Conservation (phyloP, 2,113 vertebrate species). For the Zosterops japonicus region DNA sequence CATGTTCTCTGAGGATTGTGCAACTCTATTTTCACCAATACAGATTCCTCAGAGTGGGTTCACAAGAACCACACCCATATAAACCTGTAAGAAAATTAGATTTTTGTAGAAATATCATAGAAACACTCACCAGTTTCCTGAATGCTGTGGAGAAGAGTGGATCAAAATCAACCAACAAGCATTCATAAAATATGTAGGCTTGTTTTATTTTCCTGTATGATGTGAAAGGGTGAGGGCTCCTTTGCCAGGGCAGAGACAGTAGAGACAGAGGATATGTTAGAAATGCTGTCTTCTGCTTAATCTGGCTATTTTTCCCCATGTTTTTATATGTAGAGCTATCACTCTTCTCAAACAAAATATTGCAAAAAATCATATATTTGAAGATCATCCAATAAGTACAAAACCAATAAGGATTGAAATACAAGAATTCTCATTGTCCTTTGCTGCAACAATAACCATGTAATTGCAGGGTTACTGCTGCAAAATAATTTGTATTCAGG, state of each 20-base stretch:
- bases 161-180: not conserved
- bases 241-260: not conserved
- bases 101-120: not conserved
- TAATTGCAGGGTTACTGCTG: not conserved
- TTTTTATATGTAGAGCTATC: not conserved
- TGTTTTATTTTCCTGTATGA: not conserved
- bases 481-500: constrained; percentile 6
- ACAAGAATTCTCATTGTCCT: not conserved
- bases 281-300: not conserved
- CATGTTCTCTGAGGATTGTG: not conserved
- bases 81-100: not conserved
- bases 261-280: not conserved
- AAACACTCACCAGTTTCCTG: not conserved
- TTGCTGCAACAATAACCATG: not conserved
- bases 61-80: not conserved
- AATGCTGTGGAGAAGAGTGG: not conserved
- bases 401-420: not conserved
- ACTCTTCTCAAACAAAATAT: not conserved
- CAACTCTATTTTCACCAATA: not conserved
- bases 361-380: not conserved
- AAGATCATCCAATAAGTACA: not conserved
- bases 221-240: not conserved
- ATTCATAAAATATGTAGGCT: rapidly evolving
- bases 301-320: not conserved
- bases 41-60: not conserved